Evolutionary conservation across 2,797 vertebrate genomes (phyloP).

Genomic region (Phaenicophaeus curvirostris): DNA sequence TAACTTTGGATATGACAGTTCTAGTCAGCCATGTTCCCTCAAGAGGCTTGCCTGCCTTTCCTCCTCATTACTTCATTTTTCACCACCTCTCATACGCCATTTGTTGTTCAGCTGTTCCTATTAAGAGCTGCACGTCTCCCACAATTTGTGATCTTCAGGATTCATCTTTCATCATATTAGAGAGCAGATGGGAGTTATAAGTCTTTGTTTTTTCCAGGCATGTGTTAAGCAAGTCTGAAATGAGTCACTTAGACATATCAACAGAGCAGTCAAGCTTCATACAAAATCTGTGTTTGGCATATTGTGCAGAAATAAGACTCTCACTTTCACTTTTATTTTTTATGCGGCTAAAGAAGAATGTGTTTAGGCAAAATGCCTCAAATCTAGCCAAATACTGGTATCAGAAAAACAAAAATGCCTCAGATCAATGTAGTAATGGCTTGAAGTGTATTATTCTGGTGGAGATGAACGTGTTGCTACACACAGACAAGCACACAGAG

Average conservation of each 20-base stretch:
- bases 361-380: not conserved
- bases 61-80: conserved; percentile 59
- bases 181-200: conserved; percentile 62
- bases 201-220: conserved; percentile 40
- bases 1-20: conserved; percentile 38
- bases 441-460: not conserved
- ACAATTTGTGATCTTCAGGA: conserved; percentile 49
- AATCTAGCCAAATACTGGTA: not conserved
- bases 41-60: conserved; percentile 42
- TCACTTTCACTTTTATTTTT: conserved; percentile 33
- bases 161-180: conserved; percentile 59
- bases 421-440: not conserved
- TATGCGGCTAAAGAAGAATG: not conserved
- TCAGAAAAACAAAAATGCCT: not conserved
- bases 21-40: conserved; percentile 42
- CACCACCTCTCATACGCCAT: conserved; percentile 45
- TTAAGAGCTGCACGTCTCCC: conserved; percentile 17
- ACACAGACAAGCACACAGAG: not conserved
- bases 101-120: conserved; percentile 58
- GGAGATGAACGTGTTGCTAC: rapidly evolving
- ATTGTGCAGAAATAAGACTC: not conserved
- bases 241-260: conserved; percentile 51
- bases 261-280: conserved; percentile 22
- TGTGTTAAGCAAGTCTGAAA: conserved; percentile 65
- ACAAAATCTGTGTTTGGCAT: conserved; percentile 19